Evolutionary conservation across 2,113 vertebrate species (phyloP), one percentile per base, ranked within the genome.

Genomic region (Hemichromis elongatus): DNA sequence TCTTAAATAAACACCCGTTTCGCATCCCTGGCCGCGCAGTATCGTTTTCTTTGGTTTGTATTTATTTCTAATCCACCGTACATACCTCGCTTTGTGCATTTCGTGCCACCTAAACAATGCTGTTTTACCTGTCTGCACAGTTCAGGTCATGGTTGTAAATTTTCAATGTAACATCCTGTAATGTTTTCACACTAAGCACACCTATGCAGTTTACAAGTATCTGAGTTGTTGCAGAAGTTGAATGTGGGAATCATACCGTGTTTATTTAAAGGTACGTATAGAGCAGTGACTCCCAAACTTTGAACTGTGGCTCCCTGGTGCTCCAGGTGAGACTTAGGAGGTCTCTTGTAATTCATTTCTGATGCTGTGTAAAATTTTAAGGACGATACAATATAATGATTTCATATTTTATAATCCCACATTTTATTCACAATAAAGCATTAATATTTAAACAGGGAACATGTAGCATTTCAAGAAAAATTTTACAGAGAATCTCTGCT

Each of bases 81-180:
- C 24, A 21, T 14, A 0, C 63, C 13, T 45, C 37, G 5, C 37
- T 42, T 19, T 1, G 3, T 16, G 21, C 13, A 16, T 45, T 70
- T 24, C 14, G 5, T 16, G 21, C 63, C 1, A 9, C 6, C 1
- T 68, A 47, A 73, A 73, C 68, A 68, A 68, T 42, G 8, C 19
- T 42, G n/a, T 0, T 40, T 68, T 2, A 24, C 3, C 12, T 68
- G 37, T 24, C n/a, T 12, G 35, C 0, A 1, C 5, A 68, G 35
- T 12, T 68, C 12, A 0, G 11, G 40, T 47, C 18, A 73, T 2
- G 42, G 2, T 12, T 47, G 40, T 26, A 50, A 18, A 26, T 70
- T 73, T 73, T 24, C 40, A 28, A 6, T 19, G 42, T 52, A 21
- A 33, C 57, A n/a, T 61, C 9, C 18, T 7, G 5, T 11, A 61